Evolutionary conservation across 2,888 invertebrate species (phyloP).

Genomic region (Cenopis cana): DNA sequence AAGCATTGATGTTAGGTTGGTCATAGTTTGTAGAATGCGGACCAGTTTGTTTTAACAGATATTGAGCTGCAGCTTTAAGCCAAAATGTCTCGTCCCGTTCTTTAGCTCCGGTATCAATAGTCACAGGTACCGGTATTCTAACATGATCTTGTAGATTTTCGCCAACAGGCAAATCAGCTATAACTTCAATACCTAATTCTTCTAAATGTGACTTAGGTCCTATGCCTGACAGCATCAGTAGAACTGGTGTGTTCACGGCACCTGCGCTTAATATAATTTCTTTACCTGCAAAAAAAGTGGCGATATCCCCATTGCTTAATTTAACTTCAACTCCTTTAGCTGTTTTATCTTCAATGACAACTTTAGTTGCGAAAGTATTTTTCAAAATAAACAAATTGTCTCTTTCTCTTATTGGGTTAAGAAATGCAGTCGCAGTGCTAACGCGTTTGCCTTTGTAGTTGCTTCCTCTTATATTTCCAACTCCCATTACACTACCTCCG

Average conservation of each 20-base stretch:
- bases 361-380: constrained; percentile 60
- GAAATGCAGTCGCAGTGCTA: constrained; percentile 83
- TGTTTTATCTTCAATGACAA: constrained; percentile 57
- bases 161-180: constrained; percentile 72
- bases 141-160: constrained; percentile 80
- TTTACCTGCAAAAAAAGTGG: constrained; percentile 63
- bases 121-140: constrained; percentile 73
- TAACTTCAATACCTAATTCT: constrained; percentile 61
- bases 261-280: constrained; percentile 75
- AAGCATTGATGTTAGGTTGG: constrained; percentile 77
- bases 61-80: constrained; percentile 70
- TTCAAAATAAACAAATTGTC: constrained; percentile 71
- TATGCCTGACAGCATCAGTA: constrained; percentile 74
- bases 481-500: constrained; percentile 79
- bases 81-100: constrained; percentile 64
- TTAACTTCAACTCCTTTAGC: constrained; percentile 66
- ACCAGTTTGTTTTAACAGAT: constrained; percentile 73
- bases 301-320: constrained; percentile 57
- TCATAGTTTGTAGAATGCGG: constrained; percentile 73
- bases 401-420: constrained; percentile 64
- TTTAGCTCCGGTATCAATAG: constrained; percentile 66
- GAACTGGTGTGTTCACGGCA: constrained; percentile 68
- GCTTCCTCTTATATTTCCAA: constrained; percentile 82
- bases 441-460: constrained; percentile 81
- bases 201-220: constrained; percentile 67